A percentile compares a stretch with the other conserved stretches of the same genome.
These are phyloP conservation scores for Akabosia matsudoensis DNA, from an alignment of 1,140 invertebrate genomes.

Conservation along the genomic window DNA sequence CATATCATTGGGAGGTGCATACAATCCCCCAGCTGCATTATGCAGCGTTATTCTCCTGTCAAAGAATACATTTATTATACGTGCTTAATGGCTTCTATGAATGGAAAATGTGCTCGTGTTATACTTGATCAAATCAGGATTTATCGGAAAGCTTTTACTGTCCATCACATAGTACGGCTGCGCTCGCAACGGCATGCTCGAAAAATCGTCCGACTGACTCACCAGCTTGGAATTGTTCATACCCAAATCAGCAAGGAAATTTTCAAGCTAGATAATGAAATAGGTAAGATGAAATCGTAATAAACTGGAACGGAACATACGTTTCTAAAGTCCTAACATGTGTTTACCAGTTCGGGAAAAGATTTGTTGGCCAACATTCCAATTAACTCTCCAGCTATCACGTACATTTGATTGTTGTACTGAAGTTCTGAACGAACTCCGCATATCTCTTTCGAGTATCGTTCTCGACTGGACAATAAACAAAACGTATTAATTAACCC, in stretches of 20 bases:
- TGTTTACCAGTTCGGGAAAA: background rate
- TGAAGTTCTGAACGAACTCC: slow-evolving; percentile 7
- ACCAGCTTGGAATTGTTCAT: slow-evolving; percentile 17
- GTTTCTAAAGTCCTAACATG: too few species aligned
- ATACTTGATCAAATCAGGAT: background rate
- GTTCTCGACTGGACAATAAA: background rate
- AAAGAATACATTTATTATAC: background rate
- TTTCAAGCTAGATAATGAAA: background rate
- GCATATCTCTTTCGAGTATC: slow-evolving; percentile 23
- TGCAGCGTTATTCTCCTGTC: slow-evolving; percentile 13
- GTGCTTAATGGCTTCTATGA: too few species aligned
- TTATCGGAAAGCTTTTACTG: background rate
- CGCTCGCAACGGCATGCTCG: slow-evolving; percentile 20
- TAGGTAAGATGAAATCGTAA: too few species aligned
- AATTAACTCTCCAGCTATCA: slow-evolving; percentile 22
- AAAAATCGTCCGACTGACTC: slow-evolving; percentile 3
- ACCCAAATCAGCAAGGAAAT: slow-evolving; percentile 15
- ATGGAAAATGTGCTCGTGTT: too few species aligned
- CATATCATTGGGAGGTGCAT: slow-evolving; percentile 32
- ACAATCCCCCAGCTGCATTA: slow-evolving; percentile 29
- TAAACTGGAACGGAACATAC: too few species aligned
- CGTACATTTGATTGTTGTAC: slow-evolving; percentile 31
- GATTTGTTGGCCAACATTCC: background rate
- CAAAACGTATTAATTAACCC: background rate
- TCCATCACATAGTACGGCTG: background rate